A percentile compares a stretch with the other conserved stretches of the same genome.
These are phyloP conservation scores for Halyomorpha halys DNA, from an alignment of 1,140 invertebrate species.

Conservation along the genomic window DNA sequence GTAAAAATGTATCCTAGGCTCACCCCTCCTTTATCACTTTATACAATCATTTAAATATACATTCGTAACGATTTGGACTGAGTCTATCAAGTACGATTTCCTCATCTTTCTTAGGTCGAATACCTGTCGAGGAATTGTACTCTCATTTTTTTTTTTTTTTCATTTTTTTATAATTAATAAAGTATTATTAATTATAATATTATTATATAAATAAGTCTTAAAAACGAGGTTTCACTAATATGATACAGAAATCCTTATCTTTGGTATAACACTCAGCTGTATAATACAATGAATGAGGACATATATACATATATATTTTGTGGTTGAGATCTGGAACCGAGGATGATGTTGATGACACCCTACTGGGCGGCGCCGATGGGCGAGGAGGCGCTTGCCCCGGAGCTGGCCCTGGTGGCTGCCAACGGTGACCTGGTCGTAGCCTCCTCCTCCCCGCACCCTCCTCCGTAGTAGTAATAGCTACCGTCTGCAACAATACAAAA, in stretches of 20 bases:
- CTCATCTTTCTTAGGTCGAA: not conserved
- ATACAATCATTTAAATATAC: slow-evolving; percentile 3
- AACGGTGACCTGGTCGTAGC: slow-evolving; percentile 49
- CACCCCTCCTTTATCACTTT: not conserved
- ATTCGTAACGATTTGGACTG: not conserved
- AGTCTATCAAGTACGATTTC: not conserved
- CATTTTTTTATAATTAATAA: slow-evolving; percentile 8
- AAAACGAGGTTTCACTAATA: slow-evolving; percentile 21
- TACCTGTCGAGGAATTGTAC: not conserved
- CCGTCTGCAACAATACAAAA: no score
- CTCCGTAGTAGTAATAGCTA: slow-evolving; percentile 48
- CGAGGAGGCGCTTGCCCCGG: slow-evolving; percentile 55
- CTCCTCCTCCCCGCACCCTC: slow-evolving; percentile 33
- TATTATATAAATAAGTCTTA: slow-evolving; percentile 17
- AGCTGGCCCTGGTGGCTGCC: slow-evolving; percentile 57
- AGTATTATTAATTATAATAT: slow-evolving; percentile 9
- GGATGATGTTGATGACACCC: not conserved
- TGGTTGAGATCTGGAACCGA: slow-evolving; percentile 24
- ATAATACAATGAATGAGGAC: slow-evolving; percentile 18
- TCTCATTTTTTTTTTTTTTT: not conserved
- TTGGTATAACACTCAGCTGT: slow-evolving; percentile 27
- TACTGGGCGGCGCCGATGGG: slow-evolving; percentile 48
- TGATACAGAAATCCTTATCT: slow-evolving; percentile 23
- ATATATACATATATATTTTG: slow-evolving; percentile 2
- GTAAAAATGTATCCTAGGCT: slow-evolving; percentile 2